These are phyloP conservation scores for Lithosia quadra DNA, from an alignment of 2,888 invertebrate genomes.

Conservation along the genomic window DNA sequence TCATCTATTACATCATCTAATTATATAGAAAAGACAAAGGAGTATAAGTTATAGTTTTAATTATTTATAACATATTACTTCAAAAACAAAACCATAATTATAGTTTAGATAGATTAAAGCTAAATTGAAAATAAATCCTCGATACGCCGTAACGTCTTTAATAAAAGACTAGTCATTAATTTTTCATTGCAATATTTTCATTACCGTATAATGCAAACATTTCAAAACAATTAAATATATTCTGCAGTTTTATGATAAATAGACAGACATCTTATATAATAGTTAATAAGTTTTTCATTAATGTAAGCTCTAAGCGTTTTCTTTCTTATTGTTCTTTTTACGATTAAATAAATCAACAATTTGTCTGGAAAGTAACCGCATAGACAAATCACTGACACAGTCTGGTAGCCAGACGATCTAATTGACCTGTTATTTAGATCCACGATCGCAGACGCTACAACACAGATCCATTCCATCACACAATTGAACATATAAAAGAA, in stretches of 20 bases:
- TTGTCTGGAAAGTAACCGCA: constrained; percentile 32
- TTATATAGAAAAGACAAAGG: too few relatives aligned
- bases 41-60: too few relatives aligned
- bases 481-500: too few relatives aligned
- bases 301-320: background rate
- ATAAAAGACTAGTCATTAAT: background rate
- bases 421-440: constrained; percentile 27
- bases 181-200: background rate
- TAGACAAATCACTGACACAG: constrained; percentile 34
- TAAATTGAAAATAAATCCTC: too few relatives aligned
- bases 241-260: background rate
- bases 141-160: background rate
- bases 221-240: background rate
- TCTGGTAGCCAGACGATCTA: constrained; percentile 50
- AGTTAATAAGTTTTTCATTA: background rate
- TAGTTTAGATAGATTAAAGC: too few relatives aligned
- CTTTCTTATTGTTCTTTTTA: background rate
- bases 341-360: constrained; percentile 7
- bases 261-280: background rate
- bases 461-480: background rate
- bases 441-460: constrained; percentile 13
- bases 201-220: background rate
- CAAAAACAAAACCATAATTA: too few relatives aligned
- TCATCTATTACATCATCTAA: too few relatives aligned
- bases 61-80: too few relatives aligned